phyloP scores from a whole-genome alignment of 2,888 invertebrate genomes.

The Mystacides longicornis region DNA sequence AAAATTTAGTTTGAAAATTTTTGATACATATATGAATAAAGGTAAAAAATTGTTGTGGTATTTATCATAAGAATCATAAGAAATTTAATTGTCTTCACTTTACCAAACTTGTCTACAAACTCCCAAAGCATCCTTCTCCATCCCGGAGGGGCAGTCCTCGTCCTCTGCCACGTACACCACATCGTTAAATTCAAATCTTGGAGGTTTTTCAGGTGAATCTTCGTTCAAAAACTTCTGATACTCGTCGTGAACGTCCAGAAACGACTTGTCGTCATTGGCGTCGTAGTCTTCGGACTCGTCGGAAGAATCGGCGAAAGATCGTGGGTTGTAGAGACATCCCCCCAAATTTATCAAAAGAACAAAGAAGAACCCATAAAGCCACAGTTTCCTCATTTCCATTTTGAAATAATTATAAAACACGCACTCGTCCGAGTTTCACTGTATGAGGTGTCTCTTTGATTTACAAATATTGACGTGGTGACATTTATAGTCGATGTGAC shows the following conservation, averaged over 20 bases:
- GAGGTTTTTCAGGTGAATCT: neutral
- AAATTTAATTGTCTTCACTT: neutral
- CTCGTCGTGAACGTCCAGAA: constrained; percentile 4
- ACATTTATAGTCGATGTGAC: too few relatives aligned
- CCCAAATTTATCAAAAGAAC: neutral
- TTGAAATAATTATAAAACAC: too few relatives aligned
- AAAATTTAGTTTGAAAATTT: too few relatives aligned
- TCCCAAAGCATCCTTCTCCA: constrained; percentile 9
- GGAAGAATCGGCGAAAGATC: neutral
- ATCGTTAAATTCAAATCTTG: neutral
- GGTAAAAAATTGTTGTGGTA: too few relatives aligned
- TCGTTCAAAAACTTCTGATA: too few relatives aligned
- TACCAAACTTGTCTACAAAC: constrained; percentile 12
- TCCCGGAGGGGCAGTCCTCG: constrained; percentile 9
- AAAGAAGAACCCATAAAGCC: neutral
- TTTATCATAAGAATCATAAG: too few relatives aligned
- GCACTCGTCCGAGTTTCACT: too few relatives aligned
- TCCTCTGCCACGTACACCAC: neutral
- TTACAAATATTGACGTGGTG: too few relatives aligned
- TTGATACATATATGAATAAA: too few relatives aligned
- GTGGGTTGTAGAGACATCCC: neutral
- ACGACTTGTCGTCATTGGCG: constrained; percentile 3
- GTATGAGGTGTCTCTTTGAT: too few relatives aligned
- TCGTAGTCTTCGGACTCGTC: neutral
- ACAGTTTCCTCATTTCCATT: too few relatives aligned